Evolutionary conservation across 2,888 invertebrate species (phyloP).

Genomic region (Allolobophora icterica): DNA sequence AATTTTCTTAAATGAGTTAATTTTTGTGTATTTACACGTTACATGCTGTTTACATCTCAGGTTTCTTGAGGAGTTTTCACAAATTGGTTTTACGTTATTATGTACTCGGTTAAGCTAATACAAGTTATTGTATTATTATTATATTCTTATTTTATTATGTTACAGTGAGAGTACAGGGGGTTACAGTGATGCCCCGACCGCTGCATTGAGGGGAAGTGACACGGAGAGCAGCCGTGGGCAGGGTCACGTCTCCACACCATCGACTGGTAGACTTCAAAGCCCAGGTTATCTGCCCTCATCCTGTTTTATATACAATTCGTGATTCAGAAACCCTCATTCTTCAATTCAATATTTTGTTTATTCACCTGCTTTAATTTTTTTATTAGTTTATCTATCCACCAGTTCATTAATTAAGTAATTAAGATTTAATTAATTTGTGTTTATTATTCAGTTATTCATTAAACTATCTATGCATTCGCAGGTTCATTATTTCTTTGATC

Average conservation of each 20-base stretch:
- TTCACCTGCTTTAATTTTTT: not conserved
- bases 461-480: not conserved
- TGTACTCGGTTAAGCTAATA: too few species aligned
- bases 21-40: too few species aligned
- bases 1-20: too few species aligned
- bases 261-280: not conserved
- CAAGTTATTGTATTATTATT: too few species aligned
- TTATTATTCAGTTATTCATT: not conserved
- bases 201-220: not conserved
- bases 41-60: too few species aligned
- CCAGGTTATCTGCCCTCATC: not conserved
- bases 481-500: too few species aligned
- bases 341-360: not conserved
- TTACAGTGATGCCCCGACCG: not conserved
- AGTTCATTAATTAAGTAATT: not conserved
- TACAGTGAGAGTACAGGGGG: slow-evolving; percentile 17
- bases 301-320: not conserved
- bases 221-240: not conserved
- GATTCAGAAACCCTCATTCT: too few species aligned
- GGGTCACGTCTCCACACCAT: not conserved
- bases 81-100: too few species aligned
- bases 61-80: too few species aligned
- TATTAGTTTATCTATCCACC: not conserved
- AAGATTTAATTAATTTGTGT: not conserved
- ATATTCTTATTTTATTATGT: not conserved